Evolutionary conservation across 2,113 vertebrate genomes (phyloP), one percentile per base, ranked within the genome.

Genomic region (Ceuthmochares aereus): DNA sequence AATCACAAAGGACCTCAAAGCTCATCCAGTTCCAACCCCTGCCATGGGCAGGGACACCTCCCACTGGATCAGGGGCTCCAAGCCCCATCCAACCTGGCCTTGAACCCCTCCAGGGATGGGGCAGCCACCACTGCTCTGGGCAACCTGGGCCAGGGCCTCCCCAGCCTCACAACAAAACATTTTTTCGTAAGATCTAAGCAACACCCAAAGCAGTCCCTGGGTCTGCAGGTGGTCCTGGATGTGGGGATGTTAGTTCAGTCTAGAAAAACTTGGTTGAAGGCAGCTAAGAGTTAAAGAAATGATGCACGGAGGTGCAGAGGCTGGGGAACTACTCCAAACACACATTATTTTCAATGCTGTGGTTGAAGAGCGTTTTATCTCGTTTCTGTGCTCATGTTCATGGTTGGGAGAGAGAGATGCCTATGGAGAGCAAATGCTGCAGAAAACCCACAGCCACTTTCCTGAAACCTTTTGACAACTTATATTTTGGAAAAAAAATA

Each of bases 281-380:
- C 63, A 69, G 23, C 2, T 18, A 8, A 40, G 5, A n/a, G 10
- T 43, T 47, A n/a, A 29, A 55, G 22, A n/a, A 64, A n/a, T 36
- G 4, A 2, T 21, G 12, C n/a, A 1, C 2, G 45, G 58, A 70
- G 32, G 16, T 19, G 49, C 29, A n/a, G 70, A 63, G 26, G 6
- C 8, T 0, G 20, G 20, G 45, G 11, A 74, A 6, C 20, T 0
- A 2, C 59, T 49, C 55, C 11, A 45, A 80, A 81, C 49, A 69
- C 1, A 0, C 8, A 1, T 23, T 32, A 13, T 26, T 68, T 72
- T 37, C 4, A 2, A 29, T 29, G 18, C 47, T 0, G 3, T 4
- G 2, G 20, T 13, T 52, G 54, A 76, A 55, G 59, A 84, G 17
- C 26, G 4, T 54, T 85, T 32, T 7, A 29, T 52, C 51, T 52